Conservation (phyloP, 2,797 vertebrate genomes). For the Pantherophis vulpinus region DNA sequence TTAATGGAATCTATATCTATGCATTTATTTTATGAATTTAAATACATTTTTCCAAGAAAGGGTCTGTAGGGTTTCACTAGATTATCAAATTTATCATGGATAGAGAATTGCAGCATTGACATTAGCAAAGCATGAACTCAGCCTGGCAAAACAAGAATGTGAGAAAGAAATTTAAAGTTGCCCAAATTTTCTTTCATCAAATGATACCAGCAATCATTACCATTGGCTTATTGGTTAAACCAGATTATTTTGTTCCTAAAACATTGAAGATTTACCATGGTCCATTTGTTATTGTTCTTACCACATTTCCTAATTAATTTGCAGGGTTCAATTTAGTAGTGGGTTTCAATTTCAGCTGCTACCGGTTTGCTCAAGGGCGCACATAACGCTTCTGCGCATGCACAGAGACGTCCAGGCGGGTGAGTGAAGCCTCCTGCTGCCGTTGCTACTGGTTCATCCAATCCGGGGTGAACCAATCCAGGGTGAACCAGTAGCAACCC, state of each 20-base stretch:
- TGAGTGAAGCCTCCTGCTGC: too few relatives aligned
- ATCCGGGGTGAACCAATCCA: too few relatives aligned
- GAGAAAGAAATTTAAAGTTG: neutral
- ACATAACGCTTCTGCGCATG: too few relatives aligned
- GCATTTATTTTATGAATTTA: neutral
- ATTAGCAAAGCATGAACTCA: neutral
- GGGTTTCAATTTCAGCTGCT: too few relatives aligned
- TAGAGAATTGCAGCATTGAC: neutral
- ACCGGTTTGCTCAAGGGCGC: too few relatives aligned
- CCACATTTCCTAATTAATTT: neutral
- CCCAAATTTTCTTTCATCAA: neutral
- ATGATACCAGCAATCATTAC: neutral
- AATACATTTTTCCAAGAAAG: neutral
- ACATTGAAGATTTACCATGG: too few relatives aligned
- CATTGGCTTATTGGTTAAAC: neutral
- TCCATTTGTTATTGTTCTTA: neutral
- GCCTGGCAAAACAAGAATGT: neutral
- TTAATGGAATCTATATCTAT: neutral
- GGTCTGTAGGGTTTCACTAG: neutral
- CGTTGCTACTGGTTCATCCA: too few relatives aligned
- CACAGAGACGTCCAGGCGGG: too few relatives aligned
- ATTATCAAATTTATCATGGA: neutral
- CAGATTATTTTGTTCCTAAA: neutral
- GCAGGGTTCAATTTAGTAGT: neutral
- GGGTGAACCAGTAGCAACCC: too few relatives aligned